Evolutionary conservation across 2,797 vertebrate species (phyloP), one percentile per base, ranked within the genome.

Genomic region (Tenualosa ilisha): DNA sequence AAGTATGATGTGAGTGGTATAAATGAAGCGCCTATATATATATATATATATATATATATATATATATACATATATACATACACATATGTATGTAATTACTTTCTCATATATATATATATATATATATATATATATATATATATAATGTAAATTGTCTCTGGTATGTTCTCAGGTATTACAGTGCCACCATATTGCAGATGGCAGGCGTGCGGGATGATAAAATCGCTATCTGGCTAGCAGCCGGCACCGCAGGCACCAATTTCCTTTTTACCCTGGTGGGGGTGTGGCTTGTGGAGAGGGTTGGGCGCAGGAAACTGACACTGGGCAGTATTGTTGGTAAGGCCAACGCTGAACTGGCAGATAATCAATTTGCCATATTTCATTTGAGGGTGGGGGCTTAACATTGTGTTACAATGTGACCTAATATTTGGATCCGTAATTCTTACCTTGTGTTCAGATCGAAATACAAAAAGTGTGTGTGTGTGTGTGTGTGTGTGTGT

Each of bases 141-240:
- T 46, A 46, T 46, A 7, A 46, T 46, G 7, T 46, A 12, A 51
- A 51, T 85, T 37, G n/a, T 54, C 81, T 15, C 24, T 85, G 50
- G 11, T 51, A 7, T 51, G 50, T 7, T 84, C 86, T 2, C 31
- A 99, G 98, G 98, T 99, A 99, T 92, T 99, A 99, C 94, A 99
- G 98, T 43, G 98, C 98, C n/a, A 99, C 98, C 87, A 99, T 99
- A 89, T 94, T 99, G 90, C 98, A 99, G 95, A 99, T 99, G 98
- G 96, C 97, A 0, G 98, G 98, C 20, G 97, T 99, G 79, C 95
- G 96, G 85, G 96, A 99, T 0, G 97, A 97, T 65, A 97, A 94
- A 83, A 94, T 95, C 49, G 98, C 98, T 0, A 99, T 99, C 91
- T 99, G 98, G 98, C 93, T 99, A 90, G 93, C 98, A 0, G 95